phyloP scores from a whole-genome alignment of 2,888 invertebrate genomes.

The Sminthurides aquaticus region DNA sequence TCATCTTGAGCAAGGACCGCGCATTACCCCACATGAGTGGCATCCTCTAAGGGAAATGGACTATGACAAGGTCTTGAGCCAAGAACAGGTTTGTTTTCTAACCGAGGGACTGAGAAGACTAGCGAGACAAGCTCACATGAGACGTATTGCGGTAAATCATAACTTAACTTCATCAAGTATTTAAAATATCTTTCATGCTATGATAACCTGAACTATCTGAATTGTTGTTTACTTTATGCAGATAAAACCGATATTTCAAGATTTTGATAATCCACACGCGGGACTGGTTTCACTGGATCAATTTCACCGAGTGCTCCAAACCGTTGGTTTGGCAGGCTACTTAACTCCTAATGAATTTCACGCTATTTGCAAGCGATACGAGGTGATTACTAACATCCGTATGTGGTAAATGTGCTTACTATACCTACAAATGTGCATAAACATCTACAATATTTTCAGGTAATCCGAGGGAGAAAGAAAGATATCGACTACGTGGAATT shows the following conservation, averaged over 20 bases:
- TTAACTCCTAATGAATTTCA: constrained; percentile 37
- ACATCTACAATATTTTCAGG: constrained; percentile 20
- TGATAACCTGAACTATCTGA: background rate
- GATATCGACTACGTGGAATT: constrained; percentile 41
- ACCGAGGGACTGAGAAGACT: constrained; percentile 37
- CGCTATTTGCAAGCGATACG: constrained; percentile 38
- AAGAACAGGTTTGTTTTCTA: constrained; percentile 31
- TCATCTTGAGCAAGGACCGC: constrained; percentile 60
- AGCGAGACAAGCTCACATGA: constrained; percentile 28
- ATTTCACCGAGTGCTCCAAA: constrained; percentile 41
- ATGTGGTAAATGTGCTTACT: background rate
- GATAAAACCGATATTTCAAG: constrained; percentile 42
- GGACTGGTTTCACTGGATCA: constrained; percentile 41
- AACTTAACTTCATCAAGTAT: background rate
- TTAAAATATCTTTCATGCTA: background rate
- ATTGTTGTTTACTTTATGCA: constrained; percentile 10
- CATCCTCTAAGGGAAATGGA: constrained; percentile 41
- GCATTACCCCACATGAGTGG: constrained; percentile 54
- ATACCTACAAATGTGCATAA: background rate
- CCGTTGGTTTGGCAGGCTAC: constrained; percentile 34
- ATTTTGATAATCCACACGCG: constrained; percentile 40
- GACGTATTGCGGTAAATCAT: constrained; percentile 32
- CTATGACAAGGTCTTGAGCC: constrained; percentile 36
- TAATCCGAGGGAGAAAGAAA: constrained; percentile 37
- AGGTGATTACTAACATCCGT: constrained; percentile 23